Base-by-base conservation (phyloP, 2,113 vertebrate species). In the Anolis sagrei region DNA sequence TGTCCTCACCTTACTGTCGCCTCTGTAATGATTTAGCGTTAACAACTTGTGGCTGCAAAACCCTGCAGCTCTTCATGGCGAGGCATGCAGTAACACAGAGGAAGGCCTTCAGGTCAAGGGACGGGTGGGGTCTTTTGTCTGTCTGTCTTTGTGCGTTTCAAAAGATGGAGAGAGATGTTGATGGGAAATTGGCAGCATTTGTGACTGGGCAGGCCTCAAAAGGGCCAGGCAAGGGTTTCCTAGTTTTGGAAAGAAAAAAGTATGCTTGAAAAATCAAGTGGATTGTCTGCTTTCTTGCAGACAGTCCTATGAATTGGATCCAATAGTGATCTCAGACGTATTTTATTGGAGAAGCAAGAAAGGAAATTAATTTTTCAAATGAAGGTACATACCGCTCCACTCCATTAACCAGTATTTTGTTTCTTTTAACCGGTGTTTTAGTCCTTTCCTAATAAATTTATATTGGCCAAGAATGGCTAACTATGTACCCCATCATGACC, bases 311-410 rank as follows among this genome's bases (percentile, higher is more conserved):
- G 8, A 85, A 73, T 11, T 54, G 25, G 64, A 69, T 48, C 54
- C 58, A 83, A 32, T 7, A 66, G 18, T 49, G 76, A 72, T 79
- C 64, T 58, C 76, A 69, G 49, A 39, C 27, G 78, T 54, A 54
- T n/a, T 84, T 76, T 84, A 36, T 27, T 44, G 51, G 76, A 44
- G 49, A 79, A 79, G 27, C 34, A 79, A 85, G 51, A 58, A 85
- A 29, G 16, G 32, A 72, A 44, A 36, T 64, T 83, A 61, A 70
- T 70, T 85, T 79, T 25, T 78, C 34, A 11, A 70, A 19, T 39
- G 27, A 78, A 58, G 29, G 61, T 44, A n/a, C 23, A 27, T 18
- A 2, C 23, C 29, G 23, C 14, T 10, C 36, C 18, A 39, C 7
- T 16, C 25, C 44, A 11, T 27, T 36, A 39, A 76, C 39, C 21